A percentile compares a stretch with the other conserved stretches of the same genome.
phyloP scores from a whole-genome alignment of 2,797 vertebrate species.

The Lateolabrax maculatus region DNA sequence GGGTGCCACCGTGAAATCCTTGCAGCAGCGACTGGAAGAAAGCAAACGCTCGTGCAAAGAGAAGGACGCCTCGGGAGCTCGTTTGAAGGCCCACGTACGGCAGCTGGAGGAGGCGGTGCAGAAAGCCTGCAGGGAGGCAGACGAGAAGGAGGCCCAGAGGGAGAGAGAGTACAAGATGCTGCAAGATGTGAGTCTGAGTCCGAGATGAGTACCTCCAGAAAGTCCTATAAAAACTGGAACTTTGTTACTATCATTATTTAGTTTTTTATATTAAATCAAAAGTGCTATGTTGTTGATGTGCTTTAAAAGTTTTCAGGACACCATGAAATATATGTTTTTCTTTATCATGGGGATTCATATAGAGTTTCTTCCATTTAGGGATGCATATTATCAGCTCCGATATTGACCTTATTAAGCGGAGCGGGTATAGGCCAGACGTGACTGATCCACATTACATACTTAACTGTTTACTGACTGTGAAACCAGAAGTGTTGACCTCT shows the following conservation, averaged over 20 bases:
- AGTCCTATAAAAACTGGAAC: not conserved
- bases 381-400: not conserved
- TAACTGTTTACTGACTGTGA: not conserved
- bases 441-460: not conserved
- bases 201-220: no score
- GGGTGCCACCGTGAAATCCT: constrained; percentile 83
- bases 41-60: constrained; percentile 87
- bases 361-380: not conserved
- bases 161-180: constrained; percentile 95
- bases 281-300: no score
- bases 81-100: constrained; percentile 83
- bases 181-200: constrained; percentile 90
- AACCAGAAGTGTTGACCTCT: not conserved
- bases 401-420: not conserved
- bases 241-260: not conserved
- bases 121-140: constrained; percentile 87
- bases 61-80: constrained; percentile 86
- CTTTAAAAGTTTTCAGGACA: no score
- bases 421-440: no score
- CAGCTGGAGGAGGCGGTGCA: constrained; percentile 90
- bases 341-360: not conserved
- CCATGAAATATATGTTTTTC: not conserved
- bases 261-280: not conserved
- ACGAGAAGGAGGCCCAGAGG: constrained; percentile 88
- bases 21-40: constrained; percentile 92